Conservation (phyloP, 2,888 invertebrate genomes). For the Cataglyphis albicans region DNA sequence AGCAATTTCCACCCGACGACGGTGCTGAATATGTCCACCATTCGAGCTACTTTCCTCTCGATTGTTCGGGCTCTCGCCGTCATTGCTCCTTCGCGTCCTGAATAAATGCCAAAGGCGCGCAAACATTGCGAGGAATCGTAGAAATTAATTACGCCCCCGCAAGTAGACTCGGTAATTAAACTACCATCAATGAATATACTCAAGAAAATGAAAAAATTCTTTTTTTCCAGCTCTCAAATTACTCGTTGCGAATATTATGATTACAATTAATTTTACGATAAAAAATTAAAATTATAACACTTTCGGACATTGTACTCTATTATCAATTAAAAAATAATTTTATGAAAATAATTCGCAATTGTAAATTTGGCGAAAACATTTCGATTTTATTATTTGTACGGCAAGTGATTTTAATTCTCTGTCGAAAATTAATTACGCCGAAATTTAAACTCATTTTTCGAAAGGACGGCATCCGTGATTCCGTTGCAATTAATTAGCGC, state of each 20-base stretch:
- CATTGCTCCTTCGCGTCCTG: conserved; percentile 15
- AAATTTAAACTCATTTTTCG: conserved; percentile 3
- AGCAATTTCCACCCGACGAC: conserved; percentile 59
- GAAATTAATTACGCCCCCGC: conserved; percentile 39
- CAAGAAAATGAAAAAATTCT: conserved; percentile 4
- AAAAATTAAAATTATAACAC: not conserved
- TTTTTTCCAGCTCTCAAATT: conserved; percentile 3
- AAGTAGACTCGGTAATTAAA: conserved; percentile 31
- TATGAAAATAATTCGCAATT: conserved; percentile 9
- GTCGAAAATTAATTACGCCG: not conserved
- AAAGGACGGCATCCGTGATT: not conserved
- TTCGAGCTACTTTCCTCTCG: conserved; percentile 52
- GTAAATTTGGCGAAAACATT: not conserved
- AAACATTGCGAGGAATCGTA: conserved; percentile 34
- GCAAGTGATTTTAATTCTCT: conserved; percentile 24
- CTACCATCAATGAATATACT: conserved; percentile 12
- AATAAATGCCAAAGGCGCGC: conserved; percentile 38
- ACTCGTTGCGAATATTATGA: conserved; percentile 27
- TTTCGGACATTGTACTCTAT: not conserved
- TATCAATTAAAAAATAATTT: conserved; percentile 36
- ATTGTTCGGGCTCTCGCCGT: conserved; percentile 16
- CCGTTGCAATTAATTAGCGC: conserved; percentile 1
- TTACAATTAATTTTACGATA: conserved; percentile 14
- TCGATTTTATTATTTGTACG: conserved; percentile 1
- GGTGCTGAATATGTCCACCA: conserved; percentile 51